Evolutionary conservation across 1,140 invertebrate genomes (phyloP).

Genomic region (Eufriesea mexicana): DNA sequence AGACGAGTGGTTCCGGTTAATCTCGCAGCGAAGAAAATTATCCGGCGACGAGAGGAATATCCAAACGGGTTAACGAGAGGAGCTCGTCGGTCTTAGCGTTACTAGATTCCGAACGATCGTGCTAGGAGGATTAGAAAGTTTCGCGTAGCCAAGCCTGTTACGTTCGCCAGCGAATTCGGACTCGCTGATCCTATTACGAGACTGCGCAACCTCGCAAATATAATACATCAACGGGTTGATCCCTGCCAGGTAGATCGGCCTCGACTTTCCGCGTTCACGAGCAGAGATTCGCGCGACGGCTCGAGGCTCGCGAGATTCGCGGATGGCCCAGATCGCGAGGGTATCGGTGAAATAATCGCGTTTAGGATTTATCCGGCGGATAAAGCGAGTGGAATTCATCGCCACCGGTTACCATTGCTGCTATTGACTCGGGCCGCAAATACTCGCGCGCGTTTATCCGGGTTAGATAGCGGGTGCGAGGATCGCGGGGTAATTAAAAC

Average conservation of each 20-base stretch:
- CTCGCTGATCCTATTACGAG: conserved; percentile 23
- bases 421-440: neutral
- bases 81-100: neutral
- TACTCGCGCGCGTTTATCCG: neutral
- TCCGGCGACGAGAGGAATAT: neutral
- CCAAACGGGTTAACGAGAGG: neutral
- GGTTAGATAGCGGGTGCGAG: neutral
- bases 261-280: neutral
- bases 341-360: neutral
- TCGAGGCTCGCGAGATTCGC: too few relatives aligned
- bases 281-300: too few relatives aligned
- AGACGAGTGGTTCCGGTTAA: neutral
- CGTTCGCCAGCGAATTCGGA: conserved; percentile 4
- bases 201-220: conserved; percentile 28
- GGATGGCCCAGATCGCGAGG: neutral
- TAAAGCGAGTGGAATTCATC: neutral
- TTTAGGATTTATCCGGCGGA: neutral
- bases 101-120: neutral
- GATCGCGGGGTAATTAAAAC: conserved; percentile 14
- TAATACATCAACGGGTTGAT: conserved; percentile 28
- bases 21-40: neutral
- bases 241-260: neutral
- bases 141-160: conserved; percentile 20
- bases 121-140: conserved; percentile 31
- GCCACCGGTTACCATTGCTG: too few relatives aligned